Percentiles rank a stretch among this genome's conserved stretches.
Evolutionary conservation across 1,140 invertebrate genomes (phyloP).

Genomic region (Riptortus pedestris): DNA sequence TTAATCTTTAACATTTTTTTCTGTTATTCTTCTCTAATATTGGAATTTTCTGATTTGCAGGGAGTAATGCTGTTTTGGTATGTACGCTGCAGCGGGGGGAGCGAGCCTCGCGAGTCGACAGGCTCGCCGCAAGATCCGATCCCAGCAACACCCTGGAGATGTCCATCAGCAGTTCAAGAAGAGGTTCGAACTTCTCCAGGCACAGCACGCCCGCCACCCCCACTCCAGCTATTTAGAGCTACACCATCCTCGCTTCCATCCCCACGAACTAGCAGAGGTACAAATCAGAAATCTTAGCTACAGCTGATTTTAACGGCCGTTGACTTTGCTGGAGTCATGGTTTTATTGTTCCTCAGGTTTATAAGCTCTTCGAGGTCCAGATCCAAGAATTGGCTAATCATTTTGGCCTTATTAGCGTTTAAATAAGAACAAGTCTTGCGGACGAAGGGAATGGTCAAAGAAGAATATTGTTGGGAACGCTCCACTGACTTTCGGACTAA

Average conservation of each 20-base stretch:
- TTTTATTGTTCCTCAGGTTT: not conserved
- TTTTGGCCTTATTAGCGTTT: too few species aligned
- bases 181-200: conserved; percentile 33
- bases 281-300: conserved; percentile 26
- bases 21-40: not conserved
- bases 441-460: too few species aligned
- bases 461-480: too few species aligned
- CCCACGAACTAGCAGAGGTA: conserved; percentile 21
- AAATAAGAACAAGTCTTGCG: too few species aligned
- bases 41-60: not conserved
- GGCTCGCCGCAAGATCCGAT: conserved; percentile 39
- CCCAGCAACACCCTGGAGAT: conserved; percentile 31
- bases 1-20: not conserved
- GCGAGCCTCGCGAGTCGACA: conserved; percentile 58
- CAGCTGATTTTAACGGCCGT: conserved; percentile 27
- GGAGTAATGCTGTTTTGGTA: conserved; percentile 32
- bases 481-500: too few species aligned
- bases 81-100: conserved; percentile 64
- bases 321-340: conserved; percentile 27
- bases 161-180: conserved; percentile 34
- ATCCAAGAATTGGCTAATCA: too few species aligned
- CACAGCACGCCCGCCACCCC: conserved; percentile 31
- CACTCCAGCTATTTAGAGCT: conserved; percentile 25
- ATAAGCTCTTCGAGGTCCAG: too few species aligned
- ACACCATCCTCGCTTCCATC: conserved; percentile 22